Conservation (phyloP, 2,113 vertebrate genomes). For the Callipepla squamata region DNA sequence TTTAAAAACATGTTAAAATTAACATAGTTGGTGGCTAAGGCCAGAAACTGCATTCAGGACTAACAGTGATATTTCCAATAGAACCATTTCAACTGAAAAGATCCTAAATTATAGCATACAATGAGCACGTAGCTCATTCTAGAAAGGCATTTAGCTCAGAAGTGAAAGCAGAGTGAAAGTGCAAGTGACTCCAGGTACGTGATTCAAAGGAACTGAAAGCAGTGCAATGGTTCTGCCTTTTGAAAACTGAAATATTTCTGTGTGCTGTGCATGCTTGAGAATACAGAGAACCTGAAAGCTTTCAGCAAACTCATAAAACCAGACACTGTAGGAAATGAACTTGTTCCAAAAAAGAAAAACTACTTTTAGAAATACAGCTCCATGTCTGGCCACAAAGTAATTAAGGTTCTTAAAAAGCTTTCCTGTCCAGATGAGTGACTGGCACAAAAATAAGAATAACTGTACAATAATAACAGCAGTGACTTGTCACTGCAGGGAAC, state of each 20-base stretch:
- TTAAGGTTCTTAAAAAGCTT: constrained; percentile 71
- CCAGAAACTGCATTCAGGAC: constrained; percentile 43
- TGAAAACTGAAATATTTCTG: not conserved
- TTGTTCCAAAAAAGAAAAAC: constrained; percentile 66
- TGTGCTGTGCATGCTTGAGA: not conserved
- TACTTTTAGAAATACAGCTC: constrained; percentile 64
- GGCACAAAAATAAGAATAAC: constrained; percentile 67
- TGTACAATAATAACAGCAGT: constrained; percentile 58
- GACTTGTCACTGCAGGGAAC: constrained; percentile 51
- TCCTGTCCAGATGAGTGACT: constrained; percentile 67
- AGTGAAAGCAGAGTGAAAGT: constrained; percentile 8
- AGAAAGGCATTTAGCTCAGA: not conserved
- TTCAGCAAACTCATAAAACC: constrained; percentile 56
- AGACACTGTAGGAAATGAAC: constrained; percentile 64
- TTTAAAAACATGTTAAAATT: constrained; percentile 59
- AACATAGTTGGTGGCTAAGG: constrained; percentile 45
- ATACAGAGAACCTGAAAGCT: not conserved
- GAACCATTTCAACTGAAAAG: constrained; percentile 27
- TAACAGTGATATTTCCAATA: constrained; percentile 39
- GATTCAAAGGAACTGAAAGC: not conserved
- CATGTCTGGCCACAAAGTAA: constrained; percentile 68
- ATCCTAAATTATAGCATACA: constrained; percentile 26
- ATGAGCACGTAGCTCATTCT: not conserved
- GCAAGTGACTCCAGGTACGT: not conserved
- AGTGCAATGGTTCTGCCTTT: constrained; percentile 20